These are phyloP conservation scores for Cercopithecus petaurista DNA, from an alignment of 2,797 vertebrate species.

Conservation along the genomic window DNA sequence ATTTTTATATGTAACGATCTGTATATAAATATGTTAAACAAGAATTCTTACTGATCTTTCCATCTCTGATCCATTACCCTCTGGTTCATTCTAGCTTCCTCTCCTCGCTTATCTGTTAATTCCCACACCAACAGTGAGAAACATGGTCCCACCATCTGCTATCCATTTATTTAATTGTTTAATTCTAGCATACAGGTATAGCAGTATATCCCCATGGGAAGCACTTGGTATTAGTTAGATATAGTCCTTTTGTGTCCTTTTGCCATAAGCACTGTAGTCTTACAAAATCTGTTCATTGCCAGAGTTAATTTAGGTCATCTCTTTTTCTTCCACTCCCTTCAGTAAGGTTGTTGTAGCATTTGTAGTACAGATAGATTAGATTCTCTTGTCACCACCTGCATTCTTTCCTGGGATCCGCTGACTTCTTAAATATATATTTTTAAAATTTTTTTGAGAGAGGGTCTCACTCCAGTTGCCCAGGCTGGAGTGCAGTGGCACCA, in stretches of 20 bases:
- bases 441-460: not conserved
- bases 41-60: not conserved
- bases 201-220: not conserved
- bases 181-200: not conserved
- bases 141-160: not conserved
- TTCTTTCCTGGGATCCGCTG: not conserved
- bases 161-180: not conserved
- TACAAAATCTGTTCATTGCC: not conserved
- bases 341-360: not conserved
- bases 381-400: not conserved
- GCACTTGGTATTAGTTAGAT: not conserved
- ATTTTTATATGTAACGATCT: not conserved
- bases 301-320: not conserved
- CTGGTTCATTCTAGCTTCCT: not conserved
- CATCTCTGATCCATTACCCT: not conserved
- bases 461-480: not conserved
- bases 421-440: not conserved
- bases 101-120: not conserved
- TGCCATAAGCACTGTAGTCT: not conserved
- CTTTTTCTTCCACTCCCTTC: not conserved
- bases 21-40: not conserved
- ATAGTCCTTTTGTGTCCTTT: not conserved
- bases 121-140: not conserved
- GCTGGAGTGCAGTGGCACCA: not conserved
- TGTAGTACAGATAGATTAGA: not conserved